These are phyloP conservation scores for Neelides sp. DNA, from an alignment of 1,140 invertebrate species.

Conservation along the genomic window DNA sequence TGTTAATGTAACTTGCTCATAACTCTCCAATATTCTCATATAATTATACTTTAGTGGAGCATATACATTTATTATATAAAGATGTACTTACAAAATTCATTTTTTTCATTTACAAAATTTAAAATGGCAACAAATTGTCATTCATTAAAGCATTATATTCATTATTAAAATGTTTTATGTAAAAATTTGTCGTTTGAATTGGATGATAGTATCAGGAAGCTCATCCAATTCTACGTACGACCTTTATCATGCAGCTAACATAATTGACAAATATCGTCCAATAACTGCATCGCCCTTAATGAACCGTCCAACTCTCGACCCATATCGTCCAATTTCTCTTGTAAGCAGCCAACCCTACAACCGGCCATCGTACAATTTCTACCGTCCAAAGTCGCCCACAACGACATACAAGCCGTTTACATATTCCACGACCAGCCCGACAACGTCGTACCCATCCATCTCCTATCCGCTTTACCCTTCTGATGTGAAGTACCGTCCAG, in stretches of 20 bases:
- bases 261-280: conserved; percentile 2
- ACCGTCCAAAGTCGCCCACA: conserved; percentile 4
- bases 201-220: not conserved
- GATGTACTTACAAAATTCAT: too few relatives aligned
- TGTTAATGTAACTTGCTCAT: too few relatives aligned
- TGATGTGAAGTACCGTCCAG: conserved; percentile 21
- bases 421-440: conserved; percentile 19
- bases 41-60: too few relatives aligned
- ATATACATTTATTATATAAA: too few relatives aligned
- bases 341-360: conserved; percentile 14
- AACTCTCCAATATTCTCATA: too few relatives aligned
- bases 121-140: too few relatives aligned
- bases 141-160: not conserved
- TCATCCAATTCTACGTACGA: not conserved
- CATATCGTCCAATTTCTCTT: conserved; percentile 23
- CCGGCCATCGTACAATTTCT: conserved; percentile 31
- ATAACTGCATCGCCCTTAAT: not conserved
- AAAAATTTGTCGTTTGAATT: not conserved
- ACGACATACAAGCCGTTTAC: conserved; percentile 24
- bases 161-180: not conserved
- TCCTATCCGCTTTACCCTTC: conserved; percentile 28
- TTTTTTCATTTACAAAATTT: too few relatives aligned
- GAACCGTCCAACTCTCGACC: conserved; percentile 11
- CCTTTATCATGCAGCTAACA: conserved; percentile 7
- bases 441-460: conserved; percentile 1